phyloP scores from a whole-genome alignment of 2,888 invertebrate species.

The Drosophila villosipedis region DNA sequence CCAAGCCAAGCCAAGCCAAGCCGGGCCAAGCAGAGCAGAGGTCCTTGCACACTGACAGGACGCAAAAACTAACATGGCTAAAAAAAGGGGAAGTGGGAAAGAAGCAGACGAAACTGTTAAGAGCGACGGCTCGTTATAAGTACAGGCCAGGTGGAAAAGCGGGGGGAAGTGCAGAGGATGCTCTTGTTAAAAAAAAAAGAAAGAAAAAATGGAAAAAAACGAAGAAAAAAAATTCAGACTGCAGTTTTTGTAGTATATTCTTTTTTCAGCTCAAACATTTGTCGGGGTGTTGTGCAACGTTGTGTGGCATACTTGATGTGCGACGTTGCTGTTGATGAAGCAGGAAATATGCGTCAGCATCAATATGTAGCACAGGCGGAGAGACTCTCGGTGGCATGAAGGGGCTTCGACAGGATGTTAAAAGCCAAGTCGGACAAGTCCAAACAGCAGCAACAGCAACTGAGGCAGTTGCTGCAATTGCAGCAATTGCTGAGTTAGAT shows the following conservation, averaged over 20 bases:
- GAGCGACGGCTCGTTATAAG: conserved; percentile 69
- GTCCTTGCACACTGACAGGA: conserved; percentile 41
- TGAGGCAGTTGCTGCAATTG: not conserved
- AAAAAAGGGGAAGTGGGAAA: not conserved
- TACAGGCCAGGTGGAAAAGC: conserved; percentile 52
- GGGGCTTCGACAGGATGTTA: conserved; percentile 11
- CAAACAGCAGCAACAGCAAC: not conserved
- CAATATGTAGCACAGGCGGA: conserved; percentile 53
- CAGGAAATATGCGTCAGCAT: conserved; percentile 78
- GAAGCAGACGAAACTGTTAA: conserved; percentile 17
- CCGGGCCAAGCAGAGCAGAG: conserved; percentile 9
- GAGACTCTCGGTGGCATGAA: not conserved
- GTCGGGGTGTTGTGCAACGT: conserved; percentile 25
- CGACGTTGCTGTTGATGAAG: conserved; percentile 71
- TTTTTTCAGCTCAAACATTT: conserved; percentile 33
- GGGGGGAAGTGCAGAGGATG: not conserved
- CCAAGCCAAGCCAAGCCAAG: conserved; percentile 40
- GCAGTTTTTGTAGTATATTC: conserved; percentile 40
- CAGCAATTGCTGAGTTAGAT: conserved; percentile 33
- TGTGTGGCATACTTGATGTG: conserved; percentile 69
- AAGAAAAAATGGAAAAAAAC: not conserved
- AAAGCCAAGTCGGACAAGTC: conserved; percentile 22
- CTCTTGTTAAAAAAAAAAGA: not conserved
- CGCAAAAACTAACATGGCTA: conserved; percentile 37
- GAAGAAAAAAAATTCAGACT: conserved; percentile 28